A percentile compares a stretch with the other conserved stretches of the same genome.
Evolutionary conservation across 1,140 invertebrate species (phyloP).

Genomic region (Mamestra configurata): DNA sequence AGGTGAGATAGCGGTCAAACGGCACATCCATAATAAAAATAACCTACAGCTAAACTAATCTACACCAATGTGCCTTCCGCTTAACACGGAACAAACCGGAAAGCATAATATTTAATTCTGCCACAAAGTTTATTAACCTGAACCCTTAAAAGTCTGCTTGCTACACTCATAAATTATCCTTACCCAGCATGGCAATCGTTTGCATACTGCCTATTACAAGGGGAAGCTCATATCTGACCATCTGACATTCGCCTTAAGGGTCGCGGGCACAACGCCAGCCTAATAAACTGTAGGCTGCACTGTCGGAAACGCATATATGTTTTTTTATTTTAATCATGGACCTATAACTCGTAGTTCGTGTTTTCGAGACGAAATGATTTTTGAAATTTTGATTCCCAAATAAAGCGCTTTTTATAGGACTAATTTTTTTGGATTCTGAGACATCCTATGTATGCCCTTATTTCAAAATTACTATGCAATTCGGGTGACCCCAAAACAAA

Average conservation of each 20-base stretch:
- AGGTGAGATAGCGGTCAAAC: no score
- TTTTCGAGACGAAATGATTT: no score
- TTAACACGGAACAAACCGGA: slow-evolving; percentile 22
- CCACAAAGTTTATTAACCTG: slow-evolving; percentile 49
- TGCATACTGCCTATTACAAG: slow-evolving; percentile 53
- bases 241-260: slow-evolving; percentile 48
- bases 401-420: no score
- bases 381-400: no score
- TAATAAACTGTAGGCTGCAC: neutral
- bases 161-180: slow-evolving; percentile 47
- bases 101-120: slow-evolving; percentile 14
- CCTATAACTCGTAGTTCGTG: no score
- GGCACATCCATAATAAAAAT: no score
- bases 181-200: slow-evolving; percentile 43
- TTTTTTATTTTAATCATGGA: slow-evolving; percentile 1
- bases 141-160: slow-evolving; percentile 50
- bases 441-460: no score
- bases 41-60: no score
- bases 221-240: slow-evolving; percentile 54
- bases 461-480: no score
- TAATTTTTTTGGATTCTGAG: no score
- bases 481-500: no score
- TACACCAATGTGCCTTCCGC: no score
- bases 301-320: slow-evolving; percentile 40
- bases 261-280: neutral